These are phyloP conservation scores for Rutpela maculata DNA, from an alignment of 2,888 invertebrate species.

Conservation along the genomic window DNA sequence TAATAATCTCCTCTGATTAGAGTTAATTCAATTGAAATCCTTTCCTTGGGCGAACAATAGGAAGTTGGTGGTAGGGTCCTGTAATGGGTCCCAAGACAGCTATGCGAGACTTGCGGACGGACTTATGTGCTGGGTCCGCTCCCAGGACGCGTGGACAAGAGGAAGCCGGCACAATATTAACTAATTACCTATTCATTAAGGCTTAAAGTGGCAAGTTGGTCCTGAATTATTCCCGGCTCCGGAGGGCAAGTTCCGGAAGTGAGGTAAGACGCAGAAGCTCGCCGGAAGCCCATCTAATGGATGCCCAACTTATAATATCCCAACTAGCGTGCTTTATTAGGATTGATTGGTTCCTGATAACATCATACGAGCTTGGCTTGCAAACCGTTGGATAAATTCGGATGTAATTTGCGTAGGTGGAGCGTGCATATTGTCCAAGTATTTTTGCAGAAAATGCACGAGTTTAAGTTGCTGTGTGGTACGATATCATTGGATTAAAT, in stretches of 20 bases:
- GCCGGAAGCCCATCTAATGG: slow-evolving; percentile 71
- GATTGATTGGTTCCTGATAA: slow-evolving; percentile 70
- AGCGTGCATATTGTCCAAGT: background rate
- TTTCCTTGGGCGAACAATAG: slow-evolving; percentile 67
- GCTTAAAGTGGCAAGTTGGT: slow-evolving; percentile 75
- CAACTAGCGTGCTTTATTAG: slow-evolving; percentile 69
- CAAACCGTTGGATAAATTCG: slow-evolving; percentile 8
- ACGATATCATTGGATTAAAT: background rate
- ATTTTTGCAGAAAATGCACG: background rate
- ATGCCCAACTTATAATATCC: slow-evolving; percentile 64
- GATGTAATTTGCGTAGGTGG: slow-evolving; percentile 10
- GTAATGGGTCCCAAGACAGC: slow-evolving; percentile 72
- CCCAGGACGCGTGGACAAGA: slow-evolving; percentile 70
- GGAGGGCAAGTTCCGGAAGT: slow-evolving; percentile 72
- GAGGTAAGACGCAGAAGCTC: slow-evolving; percentile 73
- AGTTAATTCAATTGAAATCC: slow-evolving; percentile 73
- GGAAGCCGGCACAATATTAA: slow-evolving; percentile 73
- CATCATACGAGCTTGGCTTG: slow-evolving; percentile 9
- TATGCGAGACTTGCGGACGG: slow-evolving; percentile 62
- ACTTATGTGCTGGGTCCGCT: slow-evolving; percentile 57
- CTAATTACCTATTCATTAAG: slow-evolving; percentile 76
- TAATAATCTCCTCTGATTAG: slow-evolving; percentile 70
- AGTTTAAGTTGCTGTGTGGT: background rate
- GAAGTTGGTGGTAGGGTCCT: slow-evolving; percentile 64
- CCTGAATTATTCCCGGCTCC: slow-evolving; percentile 73